Conservation (phyloP, 2,888 invertebrate species). For the Vesta saturnalis region DNA sequence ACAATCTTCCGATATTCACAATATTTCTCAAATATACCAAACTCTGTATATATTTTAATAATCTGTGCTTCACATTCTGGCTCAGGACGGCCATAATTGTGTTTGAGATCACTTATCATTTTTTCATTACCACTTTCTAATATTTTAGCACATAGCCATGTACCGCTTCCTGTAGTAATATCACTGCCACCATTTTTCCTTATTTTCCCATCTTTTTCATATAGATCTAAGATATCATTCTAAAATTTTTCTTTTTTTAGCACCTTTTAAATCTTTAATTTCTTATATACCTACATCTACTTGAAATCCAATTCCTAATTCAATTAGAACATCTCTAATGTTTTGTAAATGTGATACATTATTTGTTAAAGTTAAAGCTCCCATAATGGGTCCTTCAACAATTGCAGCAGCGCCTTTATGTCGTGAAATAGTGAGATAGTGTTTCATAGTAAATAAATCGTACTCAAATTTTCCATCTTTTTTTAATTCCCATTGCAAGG, state of each 20-base stretch:
- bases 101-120: background rate
- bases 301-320: background rate
- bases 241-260: background rate
- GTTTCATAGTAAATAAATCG: background rate
- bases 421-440: background rate
- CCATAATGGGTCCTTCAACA: background rate
- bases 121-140: background rate
- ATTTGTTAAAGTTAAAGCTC: background rate
- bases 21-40: too few species aligned
- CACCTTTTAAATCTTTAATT: too few species aligned
- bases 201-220: background rate
- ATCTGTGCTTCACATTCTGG: background rate
- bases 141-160: background rate
- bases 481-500: background rate
- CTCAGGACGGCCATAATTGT: background rate
- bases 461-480: background rate
- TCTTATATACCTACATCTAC: conserved; percentile 3
- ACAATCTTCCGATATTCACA: too few species aligned
- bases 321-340: background rate
- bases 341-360: background rate
- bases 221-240: conserved; percentile 6
- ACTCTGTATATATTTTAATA: background rate
- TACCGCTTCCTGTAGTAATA: background rate
- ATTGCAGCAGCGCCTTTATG: background rate
- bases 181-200: background rate